Evolutionary conservation across 2,888 invertebrate species (phyloP).

Genomic region (Macaria notata): DNA sequence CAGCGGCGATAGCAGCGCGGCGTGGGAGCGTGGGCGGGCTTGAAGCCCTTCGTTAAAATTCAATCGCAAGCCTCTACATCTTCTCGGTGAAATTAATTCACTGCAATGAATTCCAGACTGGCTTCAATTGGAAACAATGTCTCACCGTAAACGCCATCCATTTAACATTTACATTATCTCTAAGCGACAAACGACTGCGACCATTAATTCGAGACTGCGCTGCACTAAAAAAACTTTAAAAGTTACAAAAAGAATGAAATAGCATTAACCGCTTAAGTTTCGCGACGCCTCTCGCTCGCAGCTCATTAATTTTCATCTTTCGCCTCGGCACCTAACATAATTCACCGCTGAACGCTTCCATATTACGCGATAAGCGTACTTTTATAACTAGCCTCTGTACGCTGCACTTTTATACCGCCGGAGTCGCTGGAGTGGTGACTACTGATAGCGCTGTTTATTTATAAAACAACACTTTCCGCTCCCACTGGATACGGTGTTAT

Average conservation of each 20-base stretch:
- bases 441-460: conserved; percentile 79
- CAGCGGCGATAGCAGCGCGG: neutral
- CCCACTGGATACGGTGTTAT: conserved; percentile 57
- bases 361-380: conserved; percentile 74
- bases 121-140: conserved; percentile 47
- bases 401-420: conserved; percentile 66
- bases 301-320: conserved; percentile 82
- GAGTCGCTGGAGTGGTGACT: conserved; percentile 75
- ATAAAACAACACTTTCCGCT: conserved; percentile 74
- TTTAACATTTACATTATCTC: conserved; percentile 54
- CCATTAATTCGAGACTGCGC: conserved; percentile 57
- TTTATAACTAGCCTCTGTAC: conserved; percentile 56
- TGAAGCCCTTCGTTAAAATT: conserved; percentile 20
- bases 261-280: conserved; percentile 60
- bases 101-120: conserved; percentile 36
- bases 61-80: conserved; percentile 27
- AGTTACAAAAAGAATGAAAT: conserved; percentile 57
- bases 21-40: neutral
- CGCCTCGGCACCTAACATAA: conserved; percentile 73
- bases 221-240: conserved; percentile 46
- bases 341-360: conserved; percentile 78
- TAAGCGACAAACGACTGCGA: conserved; percentile 49
- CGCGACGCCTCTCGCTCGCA: conserved; percentile 62
- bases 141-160: conserved; percentile 51
- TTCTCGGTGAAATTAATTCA: conserved; percentile 37